Conservation (phyloP, 2,113 vertebrate species). For the Merops nubicus region DNA sequence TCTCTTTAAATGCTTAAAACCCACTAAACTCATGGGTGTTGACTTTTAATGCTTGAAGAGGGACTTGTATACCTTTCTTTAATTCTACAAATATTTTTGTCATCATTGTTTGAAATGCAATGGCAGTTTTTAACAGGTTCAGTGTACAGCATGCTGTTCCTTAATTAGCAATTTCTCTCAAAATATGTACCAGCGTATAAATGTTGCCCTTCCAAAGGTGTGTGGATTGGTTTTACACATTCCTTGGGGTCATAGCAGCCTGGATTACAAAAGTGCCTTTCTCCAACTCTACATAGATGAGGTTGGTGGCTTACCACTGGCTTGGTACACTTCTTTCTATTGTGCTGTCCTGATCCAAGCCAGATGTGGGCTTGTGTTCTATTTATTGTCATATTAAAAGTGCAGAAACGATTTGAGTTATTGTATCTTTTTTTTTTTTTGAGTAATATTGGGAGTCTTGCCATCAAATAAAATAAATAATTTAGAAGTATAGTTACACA, state of each 20-base stretch:
- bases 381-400: neutral
- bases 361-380: neutral
- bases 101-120: neutral
- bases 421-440: neutral
- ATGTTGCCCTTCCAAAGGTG: neutral
- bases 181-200: fast-evolving
- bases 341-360: neutral
- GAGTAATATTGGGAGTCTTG: neutral
- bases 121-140: neutral
- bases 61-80: neutral
- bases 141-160: neutral
- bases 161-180: neutral
- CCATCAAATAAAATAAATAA: neutral
- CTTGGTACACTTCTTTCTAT: neutral
- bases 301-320: neutral
- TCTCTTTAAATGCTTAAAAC: neutral
- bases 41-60: neutral
- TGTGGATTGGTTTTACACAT: neutral
- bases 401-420: neutral
- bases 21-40: neutral
- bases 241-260: neutral
- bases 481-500: neutral
- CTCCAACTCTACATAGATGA: neutral
- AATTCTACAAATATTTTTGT: neutral
- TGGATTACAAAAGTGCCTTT: neutral